Evolutionary conservation across 1,140 invertebrate genomes (phyloP).

Genomic region (Euwallacea similis): DNA sequence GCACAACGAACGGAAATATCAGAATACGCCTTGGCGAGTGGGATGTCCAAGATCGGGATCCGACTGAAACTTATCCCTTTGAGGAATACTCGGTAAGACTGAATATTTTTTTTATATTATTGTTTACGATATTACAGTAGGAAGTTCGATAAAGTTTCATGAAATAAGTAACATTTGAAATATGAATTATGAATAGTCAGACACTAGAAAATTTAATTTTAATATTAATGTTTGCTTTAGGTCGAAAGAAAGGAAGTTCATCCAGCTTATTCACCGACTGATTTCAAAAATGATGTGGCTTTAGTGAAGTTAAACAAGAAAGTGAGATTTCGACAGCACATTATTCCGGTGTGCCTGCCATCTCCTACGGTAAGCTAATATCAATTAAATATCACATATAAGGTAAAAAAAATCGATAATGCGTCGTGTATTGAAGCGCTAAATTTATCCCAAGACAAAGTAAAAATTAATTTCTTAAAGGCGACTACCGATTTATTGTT

Average conservation of each 20-base stretch:
- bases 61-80: conserved; percentile 77
- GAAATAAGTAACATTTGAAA: no score
- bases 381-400: neutral
- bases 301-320: conserved; percentile 77
- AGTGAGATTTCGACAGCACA: conserved; percentile 85
- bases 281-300: conserved; percentile 89
- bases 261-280: conserved; percentile 82
- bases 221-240: conserved; percentile 16
- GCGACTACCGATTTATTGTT: no score
- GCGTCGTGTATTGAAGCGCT: no score
- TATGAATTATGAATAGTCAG: neutral
- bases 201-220: neutral
- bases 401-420: neutral
- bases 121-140: no score
- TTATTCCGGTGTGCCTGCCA: conserved; percentile 77
- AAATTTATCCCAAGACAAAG: neutral
- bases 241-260: conserved; percentile 87
- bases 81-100: conserved; percentile 74
- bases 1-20: conserved; percentile 80
- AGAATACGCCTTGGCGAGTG: conserved; percentile 88
- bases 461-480: neutral
- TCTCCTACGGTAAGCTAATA: conserved; percentile 47
- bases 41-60: conserved; percentile 82
- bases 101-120: no score
- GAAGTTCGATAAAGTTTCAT: no score